phyloP scores from a whole-genome alignment of 2,888 invertebrate genomes.

The Epistrophe eligans region DNA sequence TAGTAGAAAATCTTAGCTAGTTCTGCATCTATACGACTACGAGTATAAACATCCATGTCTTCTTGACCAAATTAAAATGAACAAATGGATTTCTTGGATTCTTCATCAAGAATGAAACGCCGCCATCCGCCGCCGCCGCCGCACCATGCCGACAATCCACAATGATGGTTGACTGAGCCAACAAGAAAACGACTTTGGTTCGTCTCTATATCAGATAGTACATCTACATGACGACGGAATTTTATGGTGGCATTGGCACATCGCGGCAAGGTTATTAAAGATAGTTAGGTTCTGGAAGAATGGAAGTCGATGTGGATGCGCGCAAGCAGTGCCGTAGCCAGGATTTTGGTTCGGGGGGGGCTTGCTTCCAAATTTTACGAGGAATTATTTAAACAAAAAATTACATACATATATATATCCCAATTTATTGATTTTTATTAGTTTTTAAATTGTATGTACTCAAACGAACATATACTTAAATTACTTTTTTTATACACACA shows the following conservation, averaged over 20 bases:
- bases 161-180: constrained; percentile 57
- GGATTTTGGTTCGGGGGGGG: too few relatives aligned
- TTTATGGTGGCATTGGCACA: constrained; percentile 15
- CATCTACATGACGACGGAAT: not conserved
- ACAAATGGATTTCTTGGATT: constrained; percentile 38
- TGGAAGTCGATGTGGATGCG: constrained; percentile 45
- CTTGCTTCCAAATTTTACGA: too few relatives aligned
- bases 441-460: too few relatives aligned
- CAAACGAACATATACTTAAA: too few relatives aligned
- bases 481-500: too few relatives aligned
- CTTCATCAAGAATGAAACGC: constrained; percentile 37
- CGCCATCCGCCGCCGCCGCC: not conserved
- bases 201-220: not conserved
- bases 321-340: too few relatives aligned
- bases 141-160: constrained; percentile 3
- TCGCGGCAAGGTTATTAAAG: not conserved
- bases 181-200: constrained; percentile 50
- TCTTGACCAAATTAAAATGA: constrained; percentile 3
- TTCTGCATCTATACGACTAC: not conserved
- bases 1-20: not conserved
- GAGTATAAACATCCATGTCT: not conserved
- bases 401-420: too few relatives aligned
- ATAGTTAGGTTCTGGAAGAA: constrained; percentile 9
- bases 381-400: too few relatives aligned
- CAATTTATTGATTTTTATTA: too few relatives aligned